Conservation (phyloP, 2,797 vertebrate species). For the Lepilemur ruficaudatus region DNA sequence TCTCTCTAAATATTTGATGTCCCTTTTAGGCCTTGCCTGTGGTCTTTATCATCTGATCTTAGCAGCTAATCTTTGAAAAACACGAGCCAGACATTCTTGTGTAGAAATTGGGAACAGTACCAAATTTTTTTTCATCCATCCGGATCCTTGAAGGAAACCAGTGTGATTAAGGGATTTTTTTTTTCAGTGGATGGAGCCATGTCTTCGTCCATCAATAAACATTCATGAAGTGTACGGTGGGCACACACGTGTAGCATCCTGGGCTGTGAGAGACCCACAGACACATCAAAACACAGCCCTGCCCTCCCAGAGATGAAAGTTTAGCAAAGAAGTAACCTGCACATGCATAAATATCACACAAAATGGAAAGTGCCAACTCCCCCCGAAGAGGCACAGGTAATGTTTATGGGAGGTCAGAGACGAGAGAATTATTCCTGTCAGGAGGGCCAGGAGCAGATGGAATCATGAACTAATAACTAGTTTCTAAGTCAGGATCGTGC, state of each 20-base stretch:
- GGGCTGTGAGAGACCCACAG: not conserved
- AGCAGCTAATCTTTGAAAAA: not conserved
- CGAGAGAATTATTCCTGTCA: not conserved
- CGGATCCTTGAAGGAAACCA: not conserved
- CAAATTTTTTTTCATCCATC: not conserved
- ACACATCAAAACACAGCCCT: not conserved
- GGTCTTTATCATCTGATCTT: not conserved
- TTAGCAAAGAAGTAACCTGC: not conserved
- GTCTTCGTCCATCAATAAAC: not conserved
- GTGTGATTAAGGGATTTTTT: not conserved
- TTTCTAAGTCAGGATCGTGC: conserved; percentile 10
- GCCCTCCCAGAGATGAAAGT: not conserved
- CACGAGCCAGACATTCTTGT: not conserved
- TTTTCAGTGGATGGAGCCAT: not conserved
- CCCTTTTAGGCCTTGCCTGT: not conserved
- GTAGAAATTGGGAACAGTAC: not conserved
- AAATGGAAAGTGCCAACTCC: not conserved
- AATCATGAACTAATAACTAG: conserved; percentile 52
- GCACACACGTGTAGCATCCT: not conserved
- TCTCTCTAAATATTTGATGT: not conserved
- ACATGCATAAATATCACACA: not conserved
- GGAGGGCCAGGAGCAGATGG: conserved; percentile 25
- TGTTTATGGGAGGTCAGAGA: conserved; percentile 22
- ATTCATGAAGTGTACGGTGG: not conserved
- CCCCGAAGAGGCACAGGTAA: not conserved